Evolutionary conservation across 1,140 invertebrate species (phyloP).

Genomic region (Riptortus pedestris): DNA sequence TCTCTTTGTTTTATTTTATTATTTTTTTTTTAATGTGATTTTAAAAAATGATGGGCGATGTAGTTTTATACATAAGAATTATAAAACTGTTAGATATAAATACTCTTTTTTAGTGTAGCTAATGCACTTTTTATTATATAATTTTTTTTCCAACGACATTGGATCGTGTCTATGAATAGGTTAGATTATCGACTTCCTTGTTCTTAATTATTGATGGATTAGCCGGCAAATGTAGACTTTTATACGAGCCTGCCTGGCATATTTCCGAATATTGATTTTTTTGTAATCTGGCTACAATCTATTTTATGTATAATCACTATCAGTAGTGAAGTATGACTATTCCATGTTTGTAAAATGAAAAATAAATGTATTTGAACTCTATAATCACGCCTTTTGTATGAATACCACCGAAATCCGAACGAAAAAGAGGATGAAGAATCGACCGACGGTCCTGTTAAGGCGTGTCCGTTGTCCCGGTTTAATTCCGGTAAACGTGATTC

Average conservation of each 20-base stretch:
- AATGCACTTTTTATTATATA: conserved; percentile 10
- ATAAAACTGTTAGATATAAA: conserved; percentile 8
- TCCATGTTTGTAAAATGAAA: conserved; percentile 14
- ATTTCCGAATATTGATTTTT: conserved; percentile 10
- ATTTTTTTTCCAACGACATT: neutral
- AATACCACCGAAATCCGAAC: conserved; percentile 11
- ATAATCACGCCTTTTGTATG: conserved; percentile 3
- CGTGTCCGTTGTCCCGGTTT: conserved; percentile 9
- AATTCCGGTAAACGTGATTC: conserved; percentile 13
- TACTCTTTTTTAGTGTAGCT: conserved; percentile 14
- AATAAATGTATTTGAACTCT: conserved; percentile 6
- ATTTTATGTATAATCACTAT: conserved; percentile 16
- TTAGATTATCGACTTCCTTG: conserved; percentile 5
- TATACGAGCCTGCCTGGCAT: conserved; percentile 15
- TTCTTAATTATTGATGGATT: conserved; percentile 1
- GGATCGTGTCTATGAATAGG: conserved; percentile 6
- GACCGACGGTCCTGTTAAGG: neutral
- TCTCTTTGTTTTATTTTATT: conserved; percentile 6
- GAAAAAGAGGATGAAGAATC: neutral
- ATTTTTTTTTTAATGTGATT: conserved; percentile 8
- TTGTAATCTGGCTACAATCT: conserved; percentile 1
- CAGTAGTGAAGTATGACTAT: conserved; percentile 14
- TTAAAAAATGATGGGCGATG: neutral
- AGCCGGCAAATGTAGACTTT: conserved; percentile 8
- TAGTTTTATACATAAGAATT: neutral